Conservation (phyloP, 1,140 invertebrate genomes). For the Liolophura sinensis region DNA sequence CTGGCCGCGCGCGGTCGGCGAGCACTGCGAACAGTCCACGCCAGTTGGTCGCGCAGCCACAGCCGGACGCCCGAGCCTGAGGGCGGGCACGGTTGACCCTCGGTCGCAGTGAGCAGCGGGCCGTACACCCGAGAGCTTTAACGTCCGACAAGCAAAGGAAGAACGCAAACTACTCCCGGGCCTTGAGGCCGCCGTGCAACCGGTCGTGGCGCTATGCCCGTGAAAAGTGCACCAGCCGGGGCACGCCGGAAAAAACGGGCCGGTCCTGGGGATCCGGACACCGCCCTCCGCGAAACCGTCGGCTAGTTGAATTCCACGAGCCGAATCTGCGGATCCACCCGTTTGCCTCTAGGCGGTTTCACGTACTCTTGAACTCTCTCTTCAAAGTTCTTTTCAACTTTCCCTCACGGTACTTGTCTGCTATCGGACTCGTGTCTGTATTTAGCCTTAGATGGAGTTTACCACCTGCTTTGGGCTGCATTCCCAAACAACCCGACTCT, state of each 20-base stretch:
- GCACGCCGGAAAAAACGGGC: conserved; percentile 68
- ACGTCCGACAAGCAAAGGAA: too few species aligned
- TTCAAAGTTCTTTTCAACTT: conserved; percentile 90
- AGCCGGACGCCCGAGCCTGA: too few species aligned
- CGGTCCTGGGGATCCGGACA: background rate
- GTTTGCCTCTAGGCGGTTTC: conserved; percentile 78
- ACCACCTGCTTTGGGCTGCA: conserved; percentile 82
- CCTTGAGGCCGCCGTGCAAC: conserved; percentile 11
- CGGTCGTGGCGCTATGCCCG: conserved; percentile 27
- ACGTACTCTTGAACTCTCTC: conserved; percentile 85
- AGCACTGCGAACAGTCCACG: too few species aligned
- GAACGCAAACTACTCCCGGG: too few species aligned
- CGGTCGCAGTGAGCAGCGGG: too few species aligned
- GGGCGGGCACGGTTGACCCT: too few species aligned
- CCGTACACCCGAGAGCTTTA: too few species aligned
- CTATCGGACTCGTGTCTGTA: conserved; percentile 82
- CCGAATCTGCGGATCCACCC: conserved; percentile 54
- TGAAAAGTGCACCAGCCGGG: conserved; percentile 32
- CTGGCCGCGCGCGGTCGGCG: too few species aligned
- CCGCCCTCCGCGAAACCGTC: conserved; percentile 57
- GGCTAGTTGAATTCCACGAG: conserved; percentile 37
- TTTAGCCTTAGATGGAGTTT: conserved; percentile 87
- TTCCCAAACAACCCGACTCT: conserved; percentile 84
- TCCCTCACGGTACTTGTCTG: conserved; percentile 89
- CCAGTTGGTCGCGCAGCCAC: too few species aligned